Evolutionary conservation across 2,888 invertebrate species (phyloP).

Genomic region (Dromius quadrimaculatus): DNA sequence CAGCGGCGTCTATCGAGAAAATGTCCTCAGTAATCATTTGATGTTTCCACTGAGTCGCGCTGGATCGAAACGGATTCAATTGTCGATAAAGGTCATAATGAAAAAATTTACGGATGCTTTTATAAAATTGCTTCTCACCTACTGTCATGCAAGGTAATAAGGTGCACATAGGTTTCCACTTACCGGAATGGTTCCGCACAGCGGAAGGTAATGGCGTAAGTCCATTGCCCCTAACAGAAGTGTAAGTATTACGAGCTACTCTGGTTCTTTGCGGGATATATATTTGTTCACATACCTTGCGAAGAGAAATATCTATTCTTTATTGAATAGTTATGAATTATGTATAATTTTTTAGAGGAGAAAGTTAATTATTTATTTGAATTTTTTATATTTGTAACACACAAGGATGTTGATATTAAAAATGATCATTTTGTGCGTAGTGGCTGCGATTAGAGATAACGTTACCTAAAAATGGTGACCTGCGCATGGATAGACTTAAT

Average conservation of each 20-base stretch:
- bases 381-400: conserved; percentile 25
- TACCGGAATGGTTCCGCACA: conserved; percentile 54
- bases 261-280: background rate
- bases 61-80: too few species aligned
- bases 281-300: conserved; percentile 5
- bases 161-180: conserved; percentile 55
- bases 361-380: background rate
- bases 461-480: conserved; percentile 50
- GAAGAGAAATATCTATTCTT: background rate
- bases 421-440: conserved; percentile 21
- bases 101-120: too few species aligned
- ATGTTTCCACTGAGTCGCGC: too few species aligned
- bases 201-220: conserved; percentile 54
- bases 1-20: too few species aligned
- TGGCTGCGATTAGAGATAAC: conserved; percentile 27
- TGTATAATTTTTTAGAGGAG: background rate
- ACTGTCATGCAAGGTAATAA: too few species aligned
- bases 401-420: too few species aligned
- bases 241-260: too few species aligned
- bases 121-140: too few species aligned
- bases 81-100: too few species aligned
- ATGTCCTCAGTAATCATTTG: too few species aligned
- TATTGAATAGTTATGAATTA: background rate
- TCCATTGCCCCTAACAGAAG: conserved; percentile 36
- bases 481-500: conserved; percentile 33